Conservation (phyloP, 2,113 vertebrate species). For the Hemibagrus wyckioides region DNA sequence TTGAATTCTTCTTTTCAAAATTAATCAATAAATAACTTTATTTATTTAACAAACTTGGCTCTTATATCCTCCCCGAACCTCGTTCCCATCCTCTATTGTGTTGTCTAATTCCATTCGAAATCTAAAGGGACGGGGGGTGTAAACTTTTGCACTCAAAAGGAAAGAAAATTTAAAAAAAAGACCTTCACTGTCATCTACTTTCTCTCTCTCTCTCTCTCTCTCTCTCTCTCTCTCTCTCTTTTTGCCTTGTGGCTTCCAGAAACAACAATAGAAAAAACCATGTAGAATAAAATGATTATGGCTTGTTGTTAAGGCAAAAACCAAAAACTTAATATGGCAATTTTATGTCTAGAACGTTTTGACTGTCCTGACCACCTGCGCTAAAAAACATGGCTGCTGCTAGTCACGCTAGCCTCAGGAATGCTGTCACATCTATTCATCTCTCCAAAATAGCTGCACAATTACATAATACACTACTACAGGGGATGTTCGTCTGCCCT, state of each 20-base stretch:
- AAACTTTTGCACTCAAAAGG: not conserved
- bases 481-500: not conserved
- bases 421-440: slow-evolving; percentile 36
- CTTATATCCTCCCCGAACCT: not conserved
- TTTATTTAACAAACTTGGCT: not conserved
- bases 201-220: too few relatives aligned
- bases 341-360: slow-evolving; percentile 11
- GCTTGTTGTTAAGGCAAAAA: slow-evolving; percentile 22
- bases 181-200: not conserved
- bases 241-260: not conserved
- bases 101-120: not conserved
- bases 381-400: slow-evolving; percentile 14
- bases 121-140: not conserved
- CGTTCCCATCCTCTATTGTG: not conserved
- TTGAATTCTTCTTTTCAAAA: not conserved
- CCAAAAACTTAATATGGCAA: slow-evolving; percentile 21
- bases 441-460: slow-evolving; percentile 17
- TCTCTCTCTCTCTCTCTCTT: too few relatives aligned
- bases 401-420: slow-evolving; percentile 39
- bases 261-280: slow-evolving; percentile 20
- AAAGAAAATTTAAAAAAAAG: not conserved
- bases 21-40: not conserved
- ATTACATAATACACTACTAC: slow-evolving; percentile 31
- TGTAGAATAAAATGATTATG: slow-evolving; percentile 23
- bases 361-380: slow-evolving; percentile 35